Evolutionary conservation across 2,888 invertebrate genomes (phyloP).

Genomic region (Spatulosminthurus flaviceps): DNA sequence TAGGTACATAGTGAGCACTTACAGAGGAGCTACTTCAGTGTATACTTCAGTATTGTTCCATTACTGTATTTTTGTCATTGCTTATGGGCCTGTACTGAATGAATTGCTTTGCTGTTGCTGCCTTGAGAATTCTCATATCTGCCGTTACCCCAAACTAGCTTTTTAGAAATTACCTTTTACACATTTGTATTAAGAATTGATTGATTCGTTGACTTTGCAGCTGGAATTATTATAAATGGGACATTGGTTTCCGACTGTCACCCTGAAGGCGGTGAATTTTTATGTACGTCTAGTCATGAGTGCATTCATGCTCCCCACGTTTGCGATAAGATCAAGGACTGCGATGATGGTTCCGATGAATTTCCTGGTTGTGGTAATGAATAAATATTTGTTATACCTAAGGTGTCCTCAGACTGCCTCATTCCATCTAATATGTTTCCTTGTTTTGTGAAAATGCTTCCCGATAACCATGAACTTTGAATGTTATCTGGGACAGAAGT

Average conservation of each 20-base stretch:
- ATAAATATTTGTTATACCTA: neutral
- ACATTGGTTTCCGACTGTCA: slow-evolving; percentile 47
- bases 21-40: too few species aligned
- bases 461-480: neutral
- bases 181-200: too few species aligned
- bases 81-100: too few species aligned
- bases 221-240: slow-evolving; percentile 26
- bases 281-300: slow-evolving; percentile 53
- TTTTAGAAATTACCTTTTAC: too few species aligned
- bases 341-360: slow-evolving; percentile 75
- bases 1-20: too few species aligned
- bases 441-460: neutral
- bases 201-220: slow-evolving; percentile 8
- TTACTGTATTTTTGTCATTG: too few species aligned
- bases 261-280: slow-evolving; percentile 53
- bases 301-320: slow-evolving; percentile 70
- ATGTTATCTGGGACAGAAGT: neutral
- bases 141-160: too few species aligned
- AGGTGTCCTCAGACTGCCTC: neutral
- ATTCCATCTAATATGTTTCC: neutral
- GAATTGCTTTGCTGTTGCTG: too few species aligned
- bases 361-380: slow-evolving; percentile 65
- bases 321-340: slow-evolving; percentile 71
- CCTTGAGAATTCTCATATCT: too few species aligned
- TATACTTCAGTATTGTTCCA: too few species aligned